Base-by-base conservation (phyloP, 2,888 invertebrate genomes). In the Agonopterix arenella region DNA sequence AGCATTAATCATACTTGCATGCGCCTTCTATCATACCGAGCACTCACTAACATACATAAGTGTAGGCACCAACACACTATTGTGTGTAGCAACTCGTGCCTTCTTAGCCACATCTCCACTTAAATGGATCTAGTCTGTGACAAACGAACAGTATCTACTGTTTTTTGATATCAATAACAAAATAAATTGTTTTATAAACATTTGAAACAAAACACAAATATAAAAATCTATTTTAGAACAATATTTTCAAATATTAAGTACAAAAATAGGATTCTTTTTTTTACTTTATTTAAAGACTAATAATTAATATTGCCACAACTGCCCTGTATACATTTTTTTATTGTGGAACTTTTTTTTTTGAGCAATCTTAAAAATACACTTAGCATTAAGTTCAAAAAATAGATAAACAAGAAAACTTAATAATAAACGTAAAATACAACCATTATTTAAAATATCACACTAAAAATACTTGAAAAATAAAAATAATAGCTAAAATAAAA, bases 161-260 rank as follows among this genome's bases (percentile, higher is more conserved):
- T 45, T 46, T 45, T 28, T 43, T 43, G 48, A 49, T 38, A 16
- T 36, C 41, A 11, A 46, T 43, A 11, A 36, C n/a, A 16, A 41
- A 50, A n/a, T 49, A 48, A 44, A 38, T 49, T 54, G 43, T 49
- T 52, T 58, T 54, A 73, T 78, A 81, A 79, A 81, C 80, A 73
- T 79, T 71, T 73, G 65, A 80, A 80, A 81, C 78, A 77, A 72
- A 81, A 81, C 80, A 74, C 2, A 55, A 53, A 52, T 49, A 47
- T 42, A 54, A 51, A 50, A 48, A 43, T 53, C 52, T 53, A 49
- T 38, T 45, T 52, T 48, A 50, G 46, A 38, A 46, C 45, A 16
- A 28, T 10, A 8, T 28, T 47, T 47, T 45, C 36, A 38, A 46
- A 46, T 40, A 40, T 10, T 10, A 11, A 11, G 13, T 36, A 45